Percentiles rank a stretch among this genome's conserved stretches.
phyloP scores from a whole-genome alignment of 2,797 vertebrate species.

The Myotis vivesi region DNA sequence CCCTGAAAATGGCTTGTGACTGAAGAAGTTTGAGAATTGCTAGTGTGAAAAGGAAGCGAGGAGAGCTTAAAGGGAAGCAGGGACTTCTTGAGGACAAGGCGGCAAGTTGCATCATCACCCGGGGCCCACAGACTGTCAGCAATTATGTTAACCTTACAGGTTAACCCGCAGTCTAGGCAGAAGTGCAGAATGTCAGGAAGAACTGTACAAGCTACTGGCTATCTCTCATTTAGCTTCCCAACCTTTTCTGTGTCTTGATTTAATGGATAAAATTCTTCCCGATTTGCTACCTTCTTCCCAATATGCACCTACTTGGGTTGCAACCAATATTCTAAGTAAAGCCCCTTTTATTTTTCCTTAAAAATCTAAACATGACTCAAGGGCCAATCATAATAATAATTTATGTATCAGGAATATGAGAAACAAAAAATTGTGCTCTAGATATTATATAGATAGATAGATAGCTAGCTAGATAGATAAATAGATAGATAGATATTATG shows the following conservation, averaged over 20 bases:
- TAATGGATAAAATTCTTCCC: not conserved
- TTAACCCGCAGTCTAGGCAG: constrained; percentile 32
- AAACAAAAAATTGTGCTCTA: not conserved
- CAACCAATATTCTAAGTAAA: not conserved
- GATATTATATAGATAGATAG: not conserved
- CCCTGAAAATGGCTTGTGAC: not conserved
- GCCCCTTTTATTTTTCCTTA: not conserved
- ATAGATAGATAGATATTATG: not conserved
- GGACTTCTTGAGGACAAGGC: not conserved
- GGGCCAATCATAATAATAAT: not conserved
- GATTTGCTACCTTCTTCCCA: not conserved
- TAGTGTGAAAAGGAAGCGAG: not conserved
- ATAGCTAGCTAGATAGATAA: too few relatives aligned
- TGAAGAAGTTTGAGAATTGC: not conserved
- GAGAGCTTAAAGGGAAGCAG: not conserved
- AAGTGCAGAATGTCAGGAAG: not conserved
- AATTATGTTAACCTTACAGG: constrained; percentile 24
- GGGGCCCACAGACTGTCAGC: not conserved
- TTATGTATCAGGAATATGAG: constrained; percentile 5
- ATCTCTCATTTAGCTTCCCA: not conserved
- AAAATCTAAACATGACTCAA: not conserved
- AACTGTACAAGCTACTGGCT: not conserved
- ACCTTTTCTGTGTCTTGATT: constrained; percentile 27
- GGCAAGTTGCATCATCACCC: not conserved
- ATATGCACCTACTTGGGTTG: not conserved